Base-by-base conservation (phyloP, 1,140 invertebrate genomes). In the Drosophila nasuta region DNA sequence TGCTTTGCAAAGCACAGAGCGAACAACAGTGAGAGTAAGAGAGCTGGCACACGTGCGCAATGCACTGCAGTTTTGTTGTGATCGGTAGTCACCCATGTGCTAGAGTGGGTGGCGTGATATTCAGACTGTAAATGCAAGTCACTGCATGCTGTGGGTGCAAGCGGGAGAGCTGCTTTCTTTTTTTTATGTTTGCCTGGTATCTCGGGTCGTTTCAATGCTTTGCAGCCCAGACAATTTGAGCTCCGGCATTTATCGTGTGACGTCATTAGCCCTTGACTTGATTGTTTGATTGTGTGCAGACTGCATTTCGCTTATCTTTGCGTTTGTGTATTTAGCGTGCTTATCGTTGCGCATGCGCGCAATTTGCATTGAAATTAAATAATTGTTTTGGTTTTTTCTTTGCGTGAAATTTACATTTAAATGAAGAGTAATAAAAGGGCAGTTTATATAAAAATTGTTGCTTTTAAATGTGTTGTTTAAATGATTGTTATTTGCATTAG, bases 211-310 rank as follows among this genome's bases (percentile, higher is more conserved):
- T 54, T 35, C 30, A 54, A 15, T 54, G 51, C 28, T 7, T 54
- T 7, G 30, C 11, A n/a, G 41, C n/a, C 10, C 51, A 54, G 30
- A 1, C n/a, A 5, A 33, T 15, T 15, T 28, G 30, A 35, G 6
- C n/a, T 33, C 6, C 5, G 6, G 4, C 20, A 28, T n/a, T 28
- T 7, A 51, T 13, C 6, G 5, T 35, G 51, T 33, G 51, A 54
- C 51, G 51, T 54, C 51, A 54, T 35, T 13, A 13, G 51, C 51
- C 41, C 41, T 43, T 43, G 41, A n/a, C 41, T 11, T 48, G 8
- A 1, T 46, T 48, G 15, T 5, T 8, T 7, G 2, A 6, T 7
- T 48, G 20, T 8, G 6, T 1, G 48, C 20, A 28, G 17, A 17
- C 5, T 49, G 2, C 15, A 46, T 20, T 48, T 17, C 35, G 35